These are phyloP conservation scores for Galeruca laticollis DNA, from an alignment of 2,888 invertebrate genomes.

Conservation along the genomic window DNA sequence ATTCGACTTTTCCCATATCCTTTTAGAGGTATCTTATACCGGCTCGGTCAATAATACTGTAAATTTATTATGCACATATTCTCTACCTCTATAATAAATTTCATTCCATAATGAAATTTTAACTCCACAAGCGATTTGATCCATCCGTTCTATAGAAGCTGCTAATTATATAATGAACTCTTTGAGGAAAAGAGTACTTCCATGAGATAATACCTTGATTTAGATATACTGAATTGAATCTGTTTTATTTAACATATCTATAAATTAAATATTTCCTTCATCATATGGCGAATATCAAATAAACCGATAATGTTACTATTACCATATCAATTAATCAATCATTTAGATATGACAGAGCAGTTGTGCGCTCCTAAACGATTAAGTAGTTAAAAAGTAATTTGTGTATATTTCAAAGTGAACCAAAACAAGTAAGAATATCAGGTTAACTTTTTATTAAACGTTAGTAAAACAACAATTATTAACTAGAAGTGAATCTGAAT, in stretches of 20 bases:
- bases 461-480: too few relatives aligned
- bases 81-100: neutral
- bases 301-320: conserved; percentile 25
- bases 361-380: too few relatives aligned
- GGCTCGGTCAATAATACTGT: too few relatives aligned
- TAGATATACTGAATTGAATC: conserved; percentile 17
- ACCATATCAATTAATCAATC: conserved; percentile 20
- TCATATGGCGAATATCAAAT: conserved; percentile 27
- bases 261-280: conserved; percentile 23
- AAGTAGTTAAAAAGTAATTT: too few relatives aligned
- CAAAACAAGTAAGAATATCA: too few relatives aligned
- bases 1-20: too few relatives aligned
- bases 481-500: too few relatives aligned
- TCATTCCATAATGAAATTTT: neutral
- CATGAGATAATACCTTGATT: conserved; percentile 19
- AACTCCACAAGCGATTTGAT: neutral
- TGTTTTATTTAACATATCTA: conserved; percentile 22
- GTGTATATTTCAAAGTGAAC: too few relatives aligned
- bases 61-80: too few relatives aligned
- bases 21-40: too few relatives aligned
- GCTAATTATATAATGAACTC: conserved; percentile 13
- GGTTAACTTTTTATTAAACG: too few relatives aligned
- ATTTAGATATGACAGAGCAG: too few relatives aligned
- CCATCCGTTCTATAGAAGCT: neutral
- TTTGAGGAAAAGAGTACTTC: conserved; percentile 8